phyloP scores from a whole-genome alignment of 2,113 vertebrate species.

The Cyphomyrus plagiostoma region DNA sequence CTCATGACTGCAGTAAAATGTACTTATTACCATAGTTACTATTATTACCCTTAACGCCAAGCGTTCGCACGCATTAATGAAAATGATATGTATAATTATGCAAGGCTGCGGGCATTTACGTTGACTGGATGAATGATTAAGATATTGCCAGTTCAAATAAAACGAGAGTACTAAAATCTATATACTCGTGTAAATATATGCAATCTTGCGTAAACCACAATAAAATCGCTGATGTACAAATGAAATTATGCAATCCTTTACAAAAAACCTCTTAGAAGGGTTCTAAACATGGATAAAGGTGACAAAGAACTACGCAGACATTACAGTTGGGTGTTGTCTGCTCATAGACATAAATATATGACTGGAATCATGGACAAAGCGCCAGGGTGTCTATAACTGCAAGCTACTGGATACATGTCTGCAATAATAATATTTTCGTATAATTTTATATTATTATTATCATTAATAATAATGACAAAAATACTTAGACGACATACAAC shows the following conservation, averaged over 20 bases:
- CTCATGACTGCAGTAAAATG: conserved; percentile 1
- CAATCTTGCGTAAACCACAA: background rate
- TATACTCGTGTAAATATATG: background rate
- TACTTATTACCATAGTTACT: conserved; percentile 5
- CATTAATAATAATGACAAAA: background rate
- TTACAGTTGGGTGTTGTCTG: background rate
- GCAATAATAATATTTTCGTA: background rate
- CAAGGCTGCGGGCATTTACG: conserved; percentile 2
- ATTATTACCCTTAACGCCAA: background rate
- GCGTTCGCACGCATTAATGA: background rate
- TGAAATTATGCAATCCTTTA: background rate
- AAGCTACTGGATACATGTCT: background rate
- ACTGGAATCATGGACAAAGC: background rate
- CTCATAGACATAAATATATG: background rate
- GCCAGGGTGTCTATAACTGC: background rate
- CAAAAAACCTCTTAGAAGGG: background rate
- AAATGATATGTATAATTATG: background rate
- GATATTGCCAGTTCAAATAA: background rate
- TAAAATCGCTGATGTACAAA: background rate
- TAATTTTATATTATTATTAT: background rate
- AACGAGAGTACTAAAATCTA: background rate
- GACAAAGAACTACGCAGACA: background rate
- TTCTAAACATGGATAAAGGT: background rate
- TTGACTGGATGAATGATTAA: background rate
- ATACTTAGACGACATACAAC: background rate